Percentiles rank a stretch among this genome's conserved stretches.
Conservation (phyloP, 2,888 invertebrate genomes). For the Oligia fasciuncula region DNA sequence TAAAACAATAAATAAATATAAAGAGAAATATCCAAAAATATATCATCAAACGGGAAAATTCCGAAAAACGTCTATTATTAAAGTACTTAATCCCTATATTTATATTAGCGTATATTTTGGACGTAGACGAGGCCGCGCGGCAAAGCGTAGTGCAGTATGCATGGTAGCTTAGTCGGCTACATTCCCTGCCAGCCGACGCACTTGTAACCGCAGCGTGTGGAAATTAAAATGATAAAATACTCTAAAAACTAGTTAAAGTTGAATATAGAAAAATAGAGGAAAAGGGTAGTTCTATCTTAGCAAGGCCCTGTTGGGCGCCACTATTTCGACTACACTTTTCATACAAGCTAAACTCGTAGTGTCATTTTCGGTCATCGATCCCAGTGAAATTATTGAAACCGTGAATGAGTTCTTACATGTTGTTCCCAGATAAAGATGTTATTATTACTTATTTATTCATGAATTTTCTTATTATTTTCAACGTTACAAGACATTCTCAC, state of each 20-base stretch:
- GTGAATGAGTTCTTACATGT: neutral
- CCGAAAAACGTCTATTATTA: slow-evolving; percentile 64
- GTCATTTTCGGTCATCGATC: neutral
- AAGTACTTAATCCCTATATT: slow-evolving; percentile 67
- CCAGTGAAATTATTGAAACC: slow-evolving; percentile 24
- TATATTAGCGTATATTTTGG: slow-evolving; percentile 64
- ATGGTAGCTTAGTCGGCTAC: slow-evolving; percentile 86
- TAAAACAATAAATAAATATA: slow-evolving; percentile 34
- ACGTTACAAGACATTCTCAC: slow-evolving; percentile 3
- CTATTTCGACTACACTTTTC: neutral
- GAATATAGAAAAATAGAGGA: neutral
- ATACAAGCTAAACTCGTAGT: slow-evolving; percentile 12
- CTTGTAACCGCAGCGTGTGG: slow-evolving; percentile 81
- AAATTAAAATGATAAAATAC: slow-evolving; percentile 44
- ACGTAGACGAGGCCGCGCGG: slow-evolving; percentile 78
- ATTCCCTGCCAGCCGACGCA: slow-evolving; percentile 80
- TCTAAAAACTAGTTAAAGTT: neutral
- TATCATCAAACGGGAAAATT: slow-evolving; percentile 46
- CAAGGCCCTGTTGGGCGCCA: slow-evolving; percentile 36
- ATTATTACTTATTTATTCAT: neutral
- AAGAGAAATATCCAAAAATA: slow-evolving; percentile 18
- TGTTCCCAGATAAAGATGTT: slow-evolving; percentile 20
- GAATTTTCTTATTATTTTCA: slow-evolving; percentile 12
- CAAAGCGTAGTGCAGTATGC: slow-evolving; percentile 82
- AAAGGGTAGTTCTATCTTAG: slow-evolving; percentile 8